Evolutionary conservation across 2,888 invertebrate genomes (phyloP).

Genomic region (Drosophila paracracens): DNA sequence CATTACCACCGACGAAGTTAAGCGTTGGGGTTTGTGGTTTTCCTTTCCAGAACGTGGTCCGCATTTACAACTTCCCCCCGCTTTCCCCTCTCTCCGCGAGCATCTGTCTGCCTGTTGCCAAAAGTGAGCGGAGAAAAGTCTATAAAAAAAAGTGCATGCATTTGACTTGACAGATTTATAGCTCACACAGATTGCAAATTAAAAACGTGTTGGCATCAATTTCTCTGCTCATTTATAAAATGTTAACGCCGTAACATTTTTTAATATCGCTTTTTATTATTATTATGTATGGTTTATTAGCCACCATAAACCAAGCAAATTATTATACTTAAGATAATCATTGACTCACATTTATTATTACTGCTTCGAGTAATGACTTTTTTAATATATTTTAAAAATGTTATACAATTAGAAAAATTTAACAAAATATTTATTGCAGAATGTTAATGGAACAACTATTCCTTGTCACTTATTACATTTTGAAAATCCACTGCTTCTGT

Average conservation of each 20-base stretch:
- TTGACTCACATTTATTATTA: neutral
- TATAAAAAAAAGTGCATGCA: constrained; percentile 46
- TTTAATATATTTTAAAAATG: neutral
- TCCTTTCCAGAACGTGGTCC: constrained; percentile 50
- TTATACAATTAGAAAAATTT: neutral
- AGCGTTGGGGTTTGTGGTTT: constrained; percentile 58
- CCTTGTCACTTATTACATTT: neutral
- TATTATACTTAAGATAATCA: neutral
- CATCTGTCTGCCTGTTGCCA: constrained; percentile 21
- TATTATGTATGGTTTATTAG: neutral
- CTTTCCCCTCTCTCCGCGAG: neutral
- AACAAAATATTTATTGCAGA: neutral
- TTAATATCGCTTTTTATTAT: neutral
- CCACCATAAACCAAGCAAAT: neutral
- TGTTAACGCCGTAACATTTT: constrained; percentile 10
- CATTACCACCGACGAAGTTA: constrained; percentile 63
- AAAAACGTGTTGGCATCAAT: constrained; percentile 62
- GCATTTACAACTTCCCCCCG: constrained; percentile 18
- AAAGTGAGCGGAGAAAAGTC: constrained; percentile 38
- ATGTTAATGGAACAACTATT: neutral
- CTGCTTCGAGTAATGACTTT: neutral
- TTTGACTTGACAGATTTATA: constrained; percentile 60
- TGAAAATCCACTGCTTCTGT: constrained; percentile 1
- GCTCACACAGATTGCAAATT: constrained; percentile 52
- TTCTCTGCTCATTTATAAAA: constrained; percentile 38